Evolutionary conservation across 2,113 vertebrate genomes (phyloP), one percentile per base, ranked within the genome.

Genomic region (Myrmecophaga tridactyla): DNA sequence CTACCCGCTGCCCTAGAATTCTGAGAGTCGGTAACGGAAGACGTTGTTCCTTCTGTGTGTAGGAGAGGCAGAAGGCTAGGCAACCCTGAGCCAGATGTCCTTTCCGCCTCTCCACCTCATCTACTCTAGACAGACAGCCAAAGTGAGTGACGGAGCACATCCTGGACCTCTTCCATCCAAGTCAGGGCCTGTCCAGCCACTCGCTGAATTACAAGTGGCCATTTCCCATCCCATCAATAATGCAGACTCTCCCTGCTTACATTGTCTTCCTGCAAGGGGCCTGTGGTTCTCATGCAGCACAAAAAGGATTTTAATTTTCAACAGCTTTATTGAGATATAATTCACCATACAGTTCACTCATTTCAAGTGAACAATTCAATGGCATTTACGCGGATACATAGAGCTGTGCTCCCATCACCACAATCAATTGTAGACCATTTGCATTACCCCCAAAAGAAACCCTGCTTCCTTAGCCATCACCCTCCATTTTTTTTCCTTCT

Each of bases 1-100:
- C 31, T 48, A 9, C n/a, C 21, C 31, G 2, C 43, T 39, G 14
- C 27, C 67, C 46, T 27, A 4, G 20, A 86, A 65, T 82, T 63
- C 77, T 63, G 48, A 58, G 69, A 39, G 29, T 94, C 25, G 34
- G 13, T n/a, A 69, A 86, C 27, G 58, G 85, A 62, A 77, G 48
- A 60, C 46, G 77, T 43, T 82, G 62, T 58, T 62, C 86, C 56
- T 87, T 76, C 81, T 87, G 70, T 84, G 62, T 12, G 36, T 67
- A 39, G 36, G 48, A 89, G 51, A 89, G 65, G 14, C 46, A 53
- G 43, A 94, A 43, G 9, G n/a, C 41, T 65, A 29, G 75, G 43
- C n/a, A 34, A 18, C 7, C 41, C 2, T 8, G 31, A 36, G 36
- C 76, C 36, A 18, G 41, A 4, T 90, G 70, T 72, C 20, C 23